These are phyloP conservation scores for Agelas oroides DNA, from an alignment of 37 sponge, comb jelly and placozoan genomes.

Conservation along the genomic window DNA sequence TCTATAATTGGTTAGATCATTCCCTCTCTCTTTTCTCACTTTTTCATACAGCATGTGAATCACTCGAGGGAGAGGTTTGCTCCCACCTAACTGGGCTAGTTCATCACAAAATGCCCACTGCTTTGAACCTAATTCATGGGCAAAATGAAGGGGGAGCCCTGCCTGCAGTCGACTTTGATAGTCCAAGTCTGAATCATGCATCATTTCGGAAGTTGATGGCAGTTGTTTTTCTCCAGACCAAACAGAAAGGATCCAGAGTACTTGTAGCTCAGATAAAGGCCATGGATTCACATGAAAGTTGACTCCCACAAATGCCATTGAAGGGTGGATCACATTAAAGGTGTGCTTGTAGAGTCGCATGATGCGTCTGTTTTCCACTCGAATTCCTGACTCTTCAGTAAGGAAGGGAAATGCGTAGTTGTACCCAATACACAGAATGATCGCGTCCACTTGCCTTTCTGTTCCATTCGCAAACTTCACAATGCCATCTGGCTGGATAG, in stretches of 20 bases:
- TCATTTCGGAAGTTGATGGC: conserved; percentile 73
- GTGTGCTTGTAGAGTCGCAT: conserved; percentile 79
- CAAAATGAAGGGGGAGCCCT: conserved; percentile 33
- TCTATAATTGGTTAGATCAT: conserved; percentile 48
- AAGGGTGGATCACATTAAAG: conserved; percentile 67
- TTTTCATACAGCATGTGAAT: conserved; percentile 38
- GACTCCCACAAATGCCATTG: conserved; percentile 77
- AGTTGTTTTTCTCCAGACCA: conserved; percentile 52
- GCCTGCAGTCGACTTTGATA: conserved; percentile 38
- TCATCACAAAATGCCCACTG: conserved; percentile 62
- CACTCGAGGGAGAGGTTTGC: conserved; percentile 8
- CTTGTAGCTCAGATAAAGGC: conserved; percentile 59
- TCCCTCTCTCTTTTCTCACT: background rate
- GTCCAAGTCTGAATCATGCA: conserved; percentile 20
- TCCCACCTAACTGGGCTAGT: conserved; percentile 43
- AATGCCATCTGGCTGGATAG: conserved; percentile 23
- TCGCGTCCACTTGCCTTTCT: conserved; percentile 28
- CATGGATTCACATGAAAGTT: conserved; percentile 31
- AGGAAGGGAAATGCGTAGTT: conserved; percentile 78
- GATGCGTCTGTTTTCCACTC: conserved; percentile 41
- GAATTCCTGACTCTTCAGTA: conserved; percentile 46
- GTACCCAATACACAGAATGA: conserved; percentile 83
- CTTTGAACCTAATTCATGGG: conserved; percentile 53
- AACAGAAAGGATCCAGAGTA: conserved; percentile 55
- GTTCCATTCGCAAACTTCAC: conserved; percentile 44